Percentiles rank a stretch among this genome's conserved stretches.
Evolutionary conservation across 2,797 vertebrate species (phyloP).

Genomic region (Squalus acanthias): DNA sequence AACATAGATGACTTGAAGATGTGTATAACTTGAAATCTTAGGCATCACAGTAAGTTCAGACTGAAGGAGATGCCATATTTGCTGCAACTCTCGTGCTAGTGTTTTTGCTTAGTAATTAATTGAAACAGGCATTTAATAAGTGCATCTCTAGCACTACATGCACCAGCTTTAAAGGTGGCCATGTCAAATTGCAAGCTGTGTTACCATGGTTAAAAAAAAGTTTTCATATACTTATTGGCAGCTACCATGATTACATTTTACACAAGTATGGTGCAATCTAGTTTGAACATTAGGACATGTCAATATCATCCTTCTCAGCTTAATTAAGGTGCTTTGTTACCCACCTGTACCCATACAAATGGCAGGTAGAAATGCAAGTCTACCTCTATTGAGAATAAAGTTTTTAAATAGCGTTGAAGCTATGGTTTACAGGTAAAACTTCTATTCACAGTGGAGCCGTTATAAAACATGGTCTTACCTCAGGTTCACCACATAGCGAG

Average conservation of each 20-base stretch:
- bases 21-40: neutral
- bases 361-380: neutral
- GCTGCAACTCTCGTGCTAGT: neutral
- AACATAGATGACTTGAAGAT: neutral
- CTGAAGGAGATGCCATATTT: neutral
- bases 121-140: neutral
- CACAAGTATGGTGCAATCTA: neutral
- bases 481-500: neutral
- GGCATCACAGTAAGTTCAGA: neutral
- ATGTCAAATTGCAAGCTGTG: neutral
- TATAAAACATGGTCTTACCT: neutral
- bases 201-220: neutral
- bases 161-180: neutral
- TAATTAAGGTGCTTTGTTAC: neutral
- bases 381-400: neutral
- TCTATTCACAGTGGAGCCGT: neutral
- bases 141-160: neutral
- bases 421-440: neutral
- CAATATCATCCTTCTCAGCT: neutral
- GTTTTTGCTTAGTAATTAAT: neutral
- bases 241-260: neutral
- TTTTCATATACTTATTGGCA: neutral
- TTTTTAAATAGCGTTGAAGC: neutral
- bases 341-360: neutral
- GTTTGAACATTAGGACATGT: neutral